These are phyloP conservation scores for Mormyrus hasselquistii DNA, from an alignment of 2,797 vertebrate genomes.

Conservation along the genomic window DNA sequence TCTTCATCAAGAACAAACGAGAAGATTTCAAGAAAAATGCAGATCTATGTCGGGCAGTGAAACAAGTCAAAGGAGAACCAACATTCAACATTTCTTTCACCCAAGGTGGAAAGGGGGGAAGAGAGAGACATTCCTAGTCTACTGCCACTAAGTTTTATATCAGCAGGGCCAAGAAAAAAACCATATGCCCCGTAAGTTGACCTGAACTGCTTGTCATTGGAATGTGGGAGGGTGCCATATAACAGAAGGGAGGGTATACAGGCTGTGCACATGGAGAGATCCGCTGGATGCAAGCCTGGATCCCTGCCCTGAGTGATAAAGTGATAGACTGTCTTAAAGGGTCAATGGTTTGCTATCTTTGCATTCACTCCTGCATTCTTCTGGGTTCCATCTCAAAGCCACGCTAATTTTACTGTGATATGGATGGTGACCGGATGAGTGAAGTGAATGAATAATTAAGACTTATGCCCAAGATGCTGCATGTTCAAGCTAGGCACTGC, in stretches of 20 bases:
- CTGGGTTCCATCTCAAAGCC: background rate
- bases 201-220: background rate
- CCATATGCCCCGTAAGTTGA: background rate
- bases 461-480: background rate
- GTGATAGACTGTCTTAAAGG: background rate
- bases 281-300: background rate
- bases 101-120: background rate
- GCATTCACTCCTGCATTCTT: background rate
- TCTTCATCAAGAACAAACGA: background rate
- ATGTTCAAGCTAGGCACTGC: background rate
- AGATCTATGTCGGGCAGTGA: background rate
- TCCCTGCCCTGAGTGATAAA: background rate
- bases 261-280: background rate
- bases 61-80: slow-evolving; percentile 3
- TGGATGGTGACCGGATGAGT: background rate
- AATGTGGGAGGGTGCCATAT: background rate
- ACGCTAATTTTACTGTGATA: background rate
- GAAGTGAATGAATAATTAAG: background rate
- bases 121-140: background rate
- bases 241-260: background rate
- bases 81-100: background rate
- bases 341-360: background rate
- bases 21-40: background rate
- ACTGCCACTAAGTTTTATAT: background rate
- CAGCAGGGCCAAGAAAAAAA: background rate